Base-by-base conservation (phyloP, 2,888 invertebrate genomes). In the Lasioglossum lativentre region DNA sequence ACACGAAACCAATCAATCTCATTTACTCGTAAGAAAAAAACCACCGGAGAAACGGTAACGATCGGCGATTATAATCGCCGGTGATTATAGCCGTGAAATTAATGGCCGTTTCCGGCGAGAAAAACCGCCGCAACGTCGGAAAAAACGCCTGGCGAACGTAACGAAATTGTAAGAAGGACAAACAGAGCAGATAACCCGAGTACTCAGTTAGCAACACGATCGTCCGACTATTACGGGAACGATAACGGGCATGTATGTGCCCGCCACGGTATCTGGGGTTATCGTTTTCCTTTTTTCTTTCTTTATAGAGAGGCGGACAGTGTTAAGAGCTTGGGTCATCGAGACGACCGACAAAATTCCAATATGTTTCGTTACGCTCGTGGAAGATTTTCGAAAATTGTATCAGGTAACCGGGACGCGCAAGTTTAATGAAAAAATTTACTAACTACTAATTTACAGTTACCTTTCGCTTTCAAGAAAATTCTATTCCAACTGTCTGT, bases 181-280 rank as follows among this genome's bases (percentile, higher is more conserved):
- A 81, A 72, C 88, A 78, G 78, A 70, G 68, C 71, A 86, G 91
- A 92, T 92, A 92, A 92, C 91, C 90, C 89, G 89, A 86, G 88
- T 80, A 88, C 83, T 90, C 90, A 90, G 88, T 88, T 89, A 86
- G 88, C 88, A 89, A 89, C 88, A 89, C 88, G 88, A 89, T 78
- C 85, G 82, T 89, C 78, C 88, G 88, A 90, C 89, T 90, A 86
- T 91, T 89, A 90, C 87, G 89, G 92, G 91, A 89, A 90, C 86
- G 92, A 92, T 92, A 93, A 91, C 90, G 82, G 86, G 56, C 86
- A 86, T 82, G 84, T 88, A 86, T 85, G 78, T 88, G 75, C 56
- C 66, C 76, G 75, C 71, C 83, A 73, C 78, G 80, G 78, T 91
- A 91, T 91, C 91, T 92, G 86, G 87, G 92, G 92, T 92, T 92